Evolutionary conservation across 2,888 invertebrate species (phyloP), one percentile per base, ranked within the genome.

Genomic region (Eupeodes latifasciatus): DNA sequence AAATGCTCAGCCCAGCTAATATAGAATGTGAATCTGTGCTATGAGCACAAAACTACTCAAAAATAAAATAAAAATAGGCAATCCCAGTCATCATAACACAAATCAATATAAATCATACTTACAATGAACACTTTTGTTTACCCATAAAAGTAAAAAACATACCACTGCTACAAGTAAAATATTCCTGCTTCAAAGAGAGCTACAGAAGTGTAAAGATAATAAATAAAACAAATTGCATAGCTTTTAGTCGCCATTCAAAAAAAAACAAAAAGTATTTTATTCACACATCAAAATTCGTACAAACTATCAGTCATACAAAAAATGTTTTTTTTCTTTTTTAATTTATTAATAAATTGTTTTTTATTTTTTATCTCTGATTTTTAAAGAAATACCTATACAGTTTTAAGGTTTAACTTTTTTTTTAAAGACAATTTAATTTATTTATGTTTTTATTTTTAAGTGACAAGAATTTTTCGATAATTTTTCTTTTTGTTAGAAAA

Each of bases 291-390:
- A 85, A 88, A 85, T 85, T 79, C 93, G 93, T 93, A 93, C 93
- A 93, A 93, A 91, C 93, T 93, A 93, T 93, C 93, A 93, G 92
- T 93, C 93, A 93, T 93, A 92, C 93, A 93, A 90, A 90, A 90
- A 79, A 66, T 74, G 66, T 72, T 81, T 61, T 74, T 36, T 44
- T 57, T 27, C 40, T 76, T 49, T 74, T n/a, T 36, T 27, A 27
- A 27, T 27, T 51, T 51, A 36, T 69, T 44, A 40, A 77, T 55
- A 16, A 51, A 40, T 76, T 55, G 7, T 47, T 64, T 57, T 57
- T 78, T 36, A 72, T 57, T 72, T 57, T 66, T 74, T 66, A 67
- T 81, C 53, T 62, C 49, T 79, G 81, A 75, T 79, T 27, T 27
- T 27, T 27, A 74, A 75, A 81, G 81, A 69, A 85, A 81, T 85